Evolutionary conservation across 2,113 vertebrate genomes (phyloP), one percentile per base, ranked within the genome.

Genomic region (Sinocyclocheilus anshuiensis): DNA sequence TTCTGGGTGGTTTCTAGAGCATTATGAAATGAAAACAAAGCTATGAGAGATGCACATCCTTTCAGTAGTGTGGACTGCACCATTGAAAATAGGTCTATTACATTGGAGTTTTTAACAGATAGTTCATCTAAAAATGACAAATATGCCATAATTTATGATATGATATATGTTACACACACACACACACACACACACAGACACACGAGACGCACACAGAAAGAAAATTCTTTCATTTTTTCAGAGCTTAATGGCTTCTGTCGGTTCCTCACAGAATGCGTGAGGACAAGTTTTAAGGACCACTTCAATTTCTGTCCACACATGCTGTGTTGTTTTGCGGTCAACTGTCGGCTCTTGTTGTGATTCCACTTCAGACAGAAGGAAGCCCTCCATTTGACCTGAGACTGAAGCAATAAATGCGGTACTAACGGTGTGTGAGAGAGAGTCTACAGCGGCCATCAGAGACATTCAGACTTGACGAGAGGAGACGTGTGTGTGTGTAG

Each of bases 331-430:
- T 67, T 29, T 29, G 63, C 13, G 26, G 26, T 67, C 7, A 20
- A 22, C 77, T 13, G 20, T 16, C 9, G 16, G 50, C 29, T 15
- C 26, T 36, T 59, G 53, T 77, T 78, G 50, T 22, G 77, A 22
- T 59, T 78, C 53, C 74, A 76, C 74, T 78, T 57, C 18, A 59
- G 26, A 78, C 77, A 53, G 75, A 53, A 53, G 7, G 13, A 77
- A 77, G n/a, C 74, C 45, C 74, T 77, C 48, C 77, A 59, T 79
- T 29, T 77, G 76, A 57, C 76, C 50, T 33, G 24, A 77, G 76
- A 39, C 11, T 39, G 5, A 59, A 36, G 33, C 50, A 59, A 29
- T 79, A 59, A 79, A 79, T 16, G 33, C 29, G 1, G 20, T 39
- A 78, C 57, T 59, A 78, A 78, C 29, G 1, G 75, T 33, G 53